phyloP scores from a whole-genome alignment of 2,113 vertebrate species.

The Azemiops feae region DNA sequence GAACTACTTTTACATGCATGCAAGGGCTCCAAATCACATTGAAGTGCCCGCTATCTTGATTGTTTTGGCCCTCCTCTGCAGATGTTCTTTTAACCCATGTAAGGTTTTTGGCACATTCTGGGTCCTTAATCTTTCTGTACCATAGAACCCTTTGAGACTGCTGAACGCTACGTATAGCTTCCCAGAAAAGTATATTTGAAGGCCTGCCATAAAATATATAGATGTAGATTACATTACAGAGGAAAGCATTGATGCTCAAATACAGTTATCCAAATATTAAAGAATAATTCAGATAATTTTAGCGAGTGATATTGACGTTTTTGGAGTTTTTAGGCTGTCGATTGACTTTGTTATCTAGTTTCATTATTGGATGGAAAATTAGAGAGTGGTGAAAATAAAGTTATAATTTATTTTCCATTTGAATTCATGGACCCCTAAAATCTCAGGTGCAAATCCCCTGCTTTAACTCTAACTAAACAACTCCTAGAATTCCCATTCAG shows the following conservation, averaged over 20 bases:
- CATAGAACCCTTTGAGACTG: neutral
- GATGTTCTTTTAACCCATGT: neutral
- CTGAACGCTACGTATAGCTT: neutral
- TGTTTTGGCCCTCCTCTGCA: neutral
- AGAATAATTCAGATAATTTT: neutral
- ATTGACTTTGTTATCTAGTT: neutral
- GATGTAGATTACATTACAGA: neutral
- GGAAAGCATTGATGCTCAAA: neutral
- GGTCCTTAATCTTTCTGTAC: neutral
- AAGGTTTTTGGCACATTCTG: neutral
- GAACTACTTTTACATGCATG: neutral
- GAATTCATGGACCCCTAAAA: neutral
- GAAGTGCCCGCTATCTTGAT: neutral
- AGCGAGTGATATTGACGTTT: too few species aligned
- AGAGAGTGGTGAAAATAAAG: neutral
- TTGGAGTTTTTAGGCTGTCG: neutral
- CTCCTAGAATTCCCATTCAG: too few species aligned
- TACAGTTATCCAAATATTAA: neutral
- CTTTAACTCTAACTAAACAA: too few species aligned
- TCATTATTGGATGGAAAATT: neutral
- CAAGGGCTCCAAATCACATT: neutral
- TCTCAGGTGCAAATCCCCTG: too few species aligned
- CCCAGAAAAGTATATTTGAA: neutral
- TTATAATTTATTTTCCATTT: neutral
- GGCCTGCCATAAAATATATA: neutral